A percentile compares a stretch with the other conserved stretches of the same genome.
Conservation (phyloP, 2,797 vertebrate genomes). For the Rhynchonycteris naso region DNA sequence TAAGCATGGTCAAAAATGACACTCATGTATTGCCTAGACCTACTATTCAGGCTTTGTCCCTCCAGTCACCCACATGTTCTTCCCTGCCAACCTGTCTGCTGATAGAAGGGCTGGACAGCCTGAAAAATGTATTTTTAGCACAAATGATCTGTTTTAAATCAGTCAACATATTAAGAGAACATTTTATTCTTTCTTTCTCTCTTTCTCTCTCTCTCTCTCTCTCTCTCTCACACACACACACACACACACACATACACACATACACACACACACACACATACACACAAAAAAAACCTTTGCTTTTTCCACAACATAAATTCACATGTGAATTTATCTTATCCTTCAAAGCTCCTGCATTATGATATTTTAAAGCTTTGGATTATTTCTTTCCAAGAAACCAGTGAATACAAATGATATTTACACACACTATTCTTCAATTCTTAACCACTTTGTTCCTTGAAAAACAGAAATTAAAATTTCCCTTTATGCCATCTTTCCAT, state of each 20-base stretch:
- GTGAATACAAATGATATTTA: background rate
- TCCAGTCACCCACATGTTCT: background rate
- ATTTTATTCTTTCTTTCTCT: background rate
- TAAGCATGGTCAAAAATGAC: background rate
- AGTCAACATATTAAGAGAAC: background rate
- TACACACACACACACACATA: background rate
- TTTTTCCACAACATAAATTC: background rate
- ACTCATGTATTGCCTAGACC: background rate
- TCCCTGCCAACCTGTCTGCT: background rate
- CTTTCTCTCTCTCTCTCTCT: fast-evolving
- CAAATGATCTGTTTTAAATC: conserved; percentile 41
- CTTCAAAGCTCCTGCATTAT: conserved; percentile 26
- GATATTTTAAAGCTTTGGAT: conserved; percentile 10
- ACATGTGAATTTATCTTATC: conserved; percentile 7
- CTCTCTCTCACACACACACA: background rate
- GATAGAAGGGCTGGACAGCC: background rate
- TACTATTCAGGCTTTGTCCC: background rate
- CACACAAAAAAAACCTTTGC: too few species aligned
- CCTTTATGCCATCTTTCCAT: background rate
- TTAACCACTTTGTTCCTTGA: background rate
- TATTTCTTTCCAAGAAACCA: background rate
- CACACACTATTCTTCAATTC: background rate
- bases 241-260: background rate
- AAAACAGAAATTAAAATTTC: conserved; percentile 30
- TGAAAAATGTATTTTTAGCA: conserved; percentile 24